Evolutionary conservation across 2,113 vertebrate species (phyloP), one percentile per base, ranked within the genome.

Genomic region (Oplegnathus fasciatus): DNA sequence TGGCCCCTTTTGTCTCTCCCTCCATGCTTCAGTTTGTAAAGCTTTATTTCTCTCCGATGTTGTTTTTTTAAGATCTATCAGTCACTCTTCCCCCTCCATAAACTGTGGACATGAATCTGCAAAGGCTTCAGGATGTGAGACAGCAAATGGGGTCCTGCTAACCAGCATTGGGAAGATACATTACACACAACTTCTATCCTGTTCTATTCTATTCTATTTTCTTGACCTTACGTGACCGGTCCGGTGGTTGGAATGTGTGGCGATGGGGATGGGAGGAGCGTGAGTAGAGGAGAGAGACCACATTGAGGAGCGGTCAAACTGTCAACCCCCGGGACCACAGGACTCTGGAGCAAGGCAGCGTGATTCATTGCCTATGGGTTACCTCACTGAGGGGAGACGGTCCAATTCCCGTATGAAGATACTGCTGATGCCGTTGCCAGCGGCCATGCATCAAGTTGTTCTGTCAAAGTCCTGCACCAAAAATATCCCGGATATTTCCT

Each of bases 361-460:
- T 93, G 92, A 93, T 94, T 94, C 92, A 94, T 93, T 81, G 90
- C 77, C 76, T 88, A 91, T 94, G 92, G 92, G 91, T 91, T 91
- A 91, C 93, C 93, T 94, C 92, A 91, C 91, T 60, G 80, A 84
- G 83, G 78, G 72, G 79, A 90, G 83, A 91, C 68, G 78, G 77
- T 91, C 90, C 92, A 92, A 90, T 88, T 92, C 92, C 89, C 60
- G 78, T 82, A 82, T 10, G 85, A 80, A 87, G 86, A 90, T 88
- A 87, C 80, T 86, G 89, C 83, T 90, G 88, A 89, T 85, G 87
- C 74, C 28, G 68, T 48, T 86, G 87, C 90, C 92, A 94, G 83
- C 8, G 17, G 75, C 81, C 75, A 88, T 91, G 89, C 72, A 91
- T 92, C 92, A 92, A 82, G 72, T 77, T 87, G 80, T 88, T 84